Percentiles rank a stretch among this genome's conserved stretches.
Evolutionary conservation across 2,888 invertebrate genomes (phyloP).

Genomic region (Ischnura elegans): DNA sequence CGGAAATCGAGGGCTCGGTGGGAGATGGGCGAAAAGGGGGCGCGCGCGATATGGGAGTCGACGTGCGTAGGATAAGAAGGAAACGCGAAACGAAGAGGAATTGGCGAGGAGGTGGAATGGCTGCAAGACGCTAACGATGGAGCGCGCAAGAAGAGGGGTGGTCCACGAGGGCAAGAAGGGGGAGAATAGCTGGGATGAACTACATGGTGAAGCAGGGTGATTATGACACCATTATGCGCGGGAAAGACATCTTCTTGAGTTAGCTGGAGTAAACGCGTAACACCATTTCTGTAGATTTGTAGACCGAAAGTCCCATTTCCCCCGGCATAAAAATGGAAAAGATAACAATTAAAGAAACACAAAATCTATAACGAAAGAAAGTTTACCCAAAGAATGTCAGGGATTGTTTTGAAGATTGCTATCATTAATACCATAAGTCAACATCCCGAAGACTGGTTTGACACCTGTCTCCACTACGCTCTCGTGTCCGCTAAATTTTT

Average conservation of each 20-base stretch:
- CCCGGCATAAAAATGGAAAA: no score
- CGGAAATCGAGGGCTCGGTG: slow-evolving; percentile 1
- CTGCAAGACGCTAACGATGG: background rate
- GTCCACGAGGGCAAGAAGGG: background rate
- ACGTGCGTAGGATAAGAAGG: background rate
- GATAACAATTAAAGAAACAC: no score
- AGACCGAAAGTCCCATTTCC: background rate
- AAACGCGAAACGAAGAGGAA: background rate
- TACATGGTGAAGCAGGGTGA: background rate
- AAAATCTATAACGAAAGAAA: no score
- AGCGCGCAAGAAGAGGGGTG: background rate
- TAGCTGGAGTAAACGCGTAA: no score
- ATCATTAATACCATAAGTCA: no score
- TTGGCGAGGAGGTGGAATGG: background rate
- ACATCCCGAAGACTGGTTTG: no score
- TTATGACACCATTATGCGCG: background rate
- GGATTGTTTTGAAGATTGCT: no score
- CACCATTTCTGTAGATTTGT: background rate
- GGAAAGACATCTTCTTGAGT: no score
- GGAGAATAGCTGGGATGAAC: background rate
- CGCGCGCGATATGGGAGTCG: background rate
- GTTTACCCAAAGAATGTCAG: no score
- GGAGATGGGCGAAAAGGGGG: background rate
- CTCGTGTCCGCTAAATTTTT: no score
- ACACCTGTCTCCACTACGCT: no score